phyloP scores from a whole-genome alignment of 2,113 vertebrate genomes.

The Notarius lentiginosus region DNA sequence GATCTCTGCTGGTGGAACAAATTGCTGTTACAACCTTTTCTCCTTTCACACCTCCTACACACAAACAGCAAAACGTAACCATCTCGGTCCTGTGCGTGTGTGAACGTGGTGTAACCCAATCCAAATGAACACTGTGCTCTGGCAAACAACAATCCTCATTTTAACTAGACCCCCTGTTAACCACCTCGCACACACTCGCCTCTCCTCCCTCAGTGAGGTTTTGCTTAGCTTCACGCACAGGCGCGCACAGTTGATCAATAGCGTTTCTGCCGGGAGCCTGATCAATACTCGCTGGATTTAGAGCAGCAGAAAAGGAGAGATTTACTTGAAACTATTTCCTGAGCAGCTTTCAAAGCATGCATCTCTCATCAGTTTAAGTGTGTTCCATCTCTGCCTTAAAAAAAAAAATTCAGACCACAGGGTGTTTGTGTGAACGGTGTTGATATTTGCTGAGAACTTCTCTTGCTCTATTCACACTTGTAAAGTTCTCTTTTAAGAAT shows the following conservation, averaged over 20 bases:
- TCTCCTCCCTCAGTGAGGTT: conserved; percentile 40
- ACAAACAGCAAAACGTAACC: background rate
- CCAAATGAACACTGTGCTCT: conserved; percentile 44
- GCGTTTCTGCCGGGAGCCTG: conserved; percentile 44
- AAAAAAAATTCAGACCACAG: background rate
- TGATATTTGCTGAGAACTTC: background rate
- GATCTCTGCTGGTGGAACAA: conserved; percentile 2
- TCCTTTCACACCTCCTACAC: background rate
- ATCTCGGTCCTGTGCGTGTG: background rate
- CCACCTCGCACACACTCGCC: conserved; percentile 30
- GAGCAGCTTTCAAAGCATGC: conserved; percentile 13
- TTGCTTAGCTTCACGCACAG: conserved; percentile 26
- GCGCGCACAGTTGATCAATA: conserved; percentile 47
- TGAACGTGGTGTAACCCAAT: conserved; percentile 8
- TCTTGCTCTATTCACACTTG: background rate
- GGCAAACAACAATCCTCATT: conserved; percentile 51
- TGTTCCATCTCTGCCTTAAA: background rate
- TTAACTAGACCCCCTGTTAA: background rate
- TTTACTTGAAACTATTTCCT: conserved; percentile 53
- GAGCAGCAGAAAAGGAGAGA: conserved; percentile 44
- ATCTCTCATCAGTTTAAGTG: background rate
- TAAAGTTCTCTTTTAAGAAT: background rate
- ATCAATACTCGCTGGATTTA: conserved; percentile 53
- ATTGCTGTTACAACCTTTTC: background rate
- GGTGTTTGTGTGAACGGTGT: background rate